A percentile compares a stretch with the other conserved stretches of the same genome.
Evolutionary conservation across 2,113 vertebrate genomes (phyloP).

Genomic region (Petaurus breviceps): DNA sequence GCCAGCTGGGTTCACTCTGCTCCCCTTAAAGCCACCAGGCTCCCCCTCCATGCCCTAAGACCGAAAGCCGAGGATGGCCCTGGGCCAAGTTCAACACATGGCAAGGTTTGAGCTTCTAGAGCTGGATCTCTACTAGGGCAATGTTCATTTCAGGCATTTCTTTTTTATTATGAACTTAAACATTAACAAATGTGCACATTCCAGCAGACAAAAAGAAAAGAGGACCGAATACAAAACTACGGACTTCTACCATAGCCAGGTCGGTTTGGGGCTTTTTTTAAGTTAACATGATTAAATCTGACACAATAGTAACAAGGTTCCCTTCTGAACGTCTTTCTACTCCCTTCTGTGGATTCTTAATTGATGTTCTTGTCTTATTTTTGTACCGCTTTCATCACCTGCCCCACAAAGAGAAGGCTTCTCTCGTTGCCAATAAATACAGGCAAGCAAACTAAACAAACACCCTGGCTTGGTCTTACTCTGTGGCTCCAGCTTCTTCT

Average conservation of each 20-base stretch:
- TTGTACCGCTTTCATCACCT: not conserved
- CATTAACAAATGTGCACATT: not conserved
- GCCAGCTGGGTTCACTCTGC: not conserved
- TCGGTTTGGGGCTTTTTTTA: no score
- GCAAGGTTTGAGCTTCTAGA: no score
- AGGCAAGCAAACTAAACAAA: not conserved
- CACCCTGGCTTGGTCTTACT: no score
- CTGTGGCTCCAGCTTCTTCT: no score
- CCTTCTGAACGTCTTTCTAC: not conserved
- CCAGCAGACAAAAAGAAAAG: not conserved
- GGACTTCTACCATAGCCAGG: no score
- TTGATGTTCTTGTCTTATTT: not conserved
- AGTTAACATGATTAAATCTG: not conserved
- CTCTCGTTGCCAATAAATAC: no score
- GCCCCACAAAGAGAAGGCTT: not conserved
- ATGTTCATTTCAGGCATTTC: not conserved
- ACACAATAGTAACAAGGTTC: not conserved
- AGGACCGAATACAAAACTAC: not conserved
- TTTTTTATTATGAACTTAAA: not conserved
- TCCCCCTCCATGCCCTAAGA: no score
- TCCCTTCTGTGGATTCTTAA: not conserved
- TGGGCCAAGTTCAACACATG: no score
- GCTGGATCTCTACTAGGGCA: not conserved
- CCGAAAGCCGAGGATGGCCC: no score
- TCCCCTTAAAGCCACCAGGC: no score